Evolutionary conservation across 2,113 vertebrate genomes (phyloP).

Genomic region (Phalacrocorax brasilianus): DNA sequence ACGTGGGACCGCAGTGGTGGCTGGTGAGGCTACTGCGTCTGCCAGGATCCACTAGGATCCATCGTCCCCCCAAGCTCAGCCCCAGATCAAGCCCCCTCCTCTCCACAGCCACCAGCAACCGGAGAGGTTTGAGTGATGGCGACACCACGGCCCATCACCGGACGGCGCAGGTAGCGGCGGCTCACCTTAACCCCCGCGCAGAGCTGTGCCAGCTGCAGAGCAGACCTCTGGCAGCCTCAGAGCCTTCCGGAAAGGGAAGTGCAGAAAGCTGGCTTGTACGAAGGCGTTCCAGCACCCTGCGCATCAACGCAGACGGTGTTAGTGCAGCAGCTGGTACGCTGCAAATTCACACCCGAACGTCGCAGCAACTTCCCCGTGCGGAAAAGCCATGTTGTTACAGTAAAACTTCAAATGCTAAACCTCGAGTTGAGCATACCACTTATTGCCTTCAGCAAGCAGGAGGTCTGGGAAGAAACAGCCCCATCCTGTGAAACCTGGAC

Average conservation of each 20-base stretch:
- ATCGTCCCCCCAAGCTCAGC: not conserved
- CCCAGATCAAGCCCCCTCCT: not conserved
- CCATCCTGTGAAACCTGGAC: not conserved
- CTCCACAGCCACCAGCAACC: not conserved
- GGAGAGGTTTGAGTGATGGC: not conserved
- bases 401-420: not conserved
- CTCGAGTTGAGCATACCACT: not conserved
- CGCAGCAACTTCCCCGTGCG: not conserved
- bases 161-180: rapidly evolving
- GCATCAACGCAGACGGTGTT: not conserved
- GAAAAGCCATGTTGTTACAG: not conserved
- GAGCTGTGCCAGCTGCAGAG: not conserved
- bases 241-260: not conserved
- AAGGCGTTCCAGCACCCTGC: not conserved
- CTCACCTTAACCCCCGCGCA: not conserved
- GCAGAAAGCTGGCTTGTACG: not conserved
- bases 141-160: not conserved
- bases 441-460: not conserved
- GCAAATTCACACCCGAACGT: not conserved
- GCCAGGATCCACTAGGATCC: not conserved
- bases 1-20: rapidly evolving
- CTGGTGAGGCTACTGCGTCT: not conserved
- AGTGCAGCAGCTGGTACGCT: not conserved
- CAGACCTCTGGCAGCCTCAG: not conserved
- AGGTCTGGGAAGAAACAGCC: not conserved